Evolutionary conservation across 1,140 invertebrate species (phyloP).

Genomic region (Drosophila novamexicana): DNA sequence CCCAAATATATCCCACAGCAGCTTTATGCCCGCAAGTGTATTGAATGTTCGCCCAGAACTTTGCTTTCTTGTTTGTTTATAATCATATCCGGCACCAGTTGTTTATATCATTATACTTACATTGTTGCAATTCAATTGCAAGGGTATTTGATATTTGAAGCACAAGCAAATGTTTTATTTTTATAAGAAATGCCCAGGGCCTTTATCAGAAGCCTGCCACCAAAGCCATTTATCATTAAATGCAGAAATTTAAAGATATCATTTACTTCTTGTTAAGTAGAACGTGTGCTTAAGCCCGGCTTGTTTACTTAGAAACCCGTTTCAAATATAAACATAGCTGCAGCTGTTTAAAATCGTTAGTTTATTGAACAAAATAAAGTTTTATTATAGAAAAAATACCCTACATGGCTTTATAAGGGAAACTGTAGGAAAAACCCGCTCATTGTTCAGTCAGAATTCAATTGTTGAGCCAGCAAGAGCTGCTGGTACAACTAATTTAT

Average conservation of each 20-base stretch:
- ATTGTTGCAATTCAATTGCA: background rate
- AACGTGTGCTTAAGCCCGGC: background rate
- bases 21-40: too few species aligned
- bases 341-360: background rate
- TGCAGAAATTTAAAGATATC: background rate
- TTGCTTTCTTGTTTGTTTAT: too few species aligned
- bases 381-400: background rate
- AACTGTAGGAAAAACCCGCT: background rate
- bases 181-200: too few species aligned
- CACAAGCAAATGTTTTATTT: background rate
- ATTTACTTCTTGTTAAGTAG: slow-evolving; percentile 13
- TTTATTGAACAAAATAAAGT: background rate
- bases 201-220: background rate
- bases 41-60: too few species aligned
- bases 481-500: background rate
- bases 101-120: too few species aligned
- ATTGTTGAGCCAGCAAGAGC: background rate
- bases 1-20: too few species aligned
- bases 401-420: too few species aligned
- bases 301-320: background rate
- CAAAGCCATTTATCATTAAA: background rate
- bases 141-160: background rate
- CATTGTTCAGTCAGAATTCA: background rate
- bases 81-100: too few species aligned
- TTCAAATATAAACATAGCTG: background rate